Evolutionary conservation across 1,140 invertebrate species (phyloP).

Genomic region (Trialeurodes vaporariorum): DNA sequence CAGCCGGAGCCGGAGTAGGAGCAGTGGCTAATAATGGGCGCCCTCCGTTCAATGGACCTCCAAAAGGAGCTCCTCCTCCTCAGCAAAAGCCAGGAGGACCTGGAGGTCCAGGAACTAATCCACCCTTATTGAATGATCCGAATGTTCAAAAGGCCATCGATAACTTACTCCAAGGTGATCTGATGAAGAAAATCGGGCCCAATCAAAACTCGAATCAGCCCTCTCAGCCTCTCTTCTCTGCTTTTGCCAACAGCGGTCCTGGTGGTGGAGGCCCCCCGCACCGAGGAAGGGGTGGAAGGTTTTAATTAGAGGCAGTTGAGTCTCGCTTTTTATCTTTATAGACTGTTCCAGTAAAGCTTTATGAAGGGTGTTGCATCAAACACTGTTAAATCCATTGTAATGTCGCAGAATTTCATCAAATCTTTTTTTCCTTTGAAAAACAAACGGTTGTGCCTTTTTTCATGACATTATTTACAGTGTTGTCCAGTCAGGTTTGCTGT

Average conservation of each 20-base stretch:
- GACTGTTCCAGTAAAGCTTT: no score
- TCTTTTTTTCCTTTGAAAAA: no score
- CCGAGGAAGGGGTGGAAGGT: not conserved
- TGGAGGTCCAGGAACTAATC: constrained; percentile 21
- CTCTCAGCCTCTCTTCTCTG: not conserved
- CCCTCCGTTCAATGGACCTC: constrained; percentile 20
- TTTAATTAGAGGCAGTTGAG: not conserved
- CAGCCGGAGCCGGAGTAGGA: not conserved
- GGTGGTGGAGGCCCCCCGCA: not conserved
- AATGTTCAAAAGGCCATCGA: constrained; percentile 64
- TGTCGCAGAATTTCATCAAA: no score
- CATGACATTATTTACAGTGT: no score
- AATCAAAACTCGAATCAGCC: not conserved
- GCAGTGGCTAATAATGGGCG: constrained; percentile 26
- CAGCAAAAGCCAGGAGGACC: constrained; percentile 19
- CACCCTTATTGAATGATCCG: constrained; percentile 48
- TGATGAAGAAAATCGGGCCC: not conserved
- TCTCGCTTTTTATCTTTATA: no score
- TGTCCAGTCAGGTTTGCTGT: no score
- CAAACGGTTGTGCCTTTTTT: no score
- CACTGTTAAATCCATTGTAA: no score
- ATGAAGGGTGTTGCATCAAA: no score
- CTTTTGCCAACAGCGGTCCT: not conserved
- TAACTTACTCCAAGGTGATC: constrained; percentile 49
- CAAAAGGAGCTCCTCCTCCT: constrained; percentile 15